These are phyloP conservation scores for Aselliscus stoliczkanus DNA, from an alignment of 2,797 vertebrate genomes.

Conservation along the genomic window DNA sequence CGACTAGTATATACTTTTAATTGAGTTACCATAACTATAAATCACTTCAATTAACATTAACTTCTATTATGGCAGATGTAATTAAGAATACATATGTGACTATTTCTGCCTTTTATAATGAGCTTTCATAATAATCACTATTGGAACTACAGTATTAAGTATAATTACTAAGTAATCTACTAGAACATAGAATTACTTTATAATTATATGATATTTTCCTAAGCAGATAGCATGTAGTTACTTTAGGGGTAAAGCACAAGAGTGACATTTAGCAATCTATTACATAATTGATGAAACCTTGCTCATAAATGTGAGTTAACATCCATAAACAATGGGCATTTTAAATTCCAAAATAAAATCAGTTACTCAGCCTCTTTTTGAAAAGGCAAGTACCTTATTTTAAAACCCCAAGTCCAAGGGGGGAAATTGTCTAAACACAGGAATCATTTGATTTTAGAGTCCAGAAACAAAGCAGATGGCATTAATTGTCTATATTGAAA, in stretches of 20 bases:
- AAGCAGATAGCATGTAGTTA: slow-evolving; percentile 59
- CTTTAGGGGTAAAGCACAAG: slow-evolving; percentile 49
- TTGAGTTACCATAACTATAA: slow-evolving; percentile 66
- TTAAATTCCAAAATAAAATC: slow-evolving; percentile 52
- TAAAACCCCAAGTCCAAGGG: neutral
- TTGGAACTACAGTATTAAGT: slow-evolving; percentile 69
- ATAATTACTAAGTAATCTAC: slow-evolving; percentile 73
- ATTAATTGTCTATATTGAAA: slow-evolving; percentile 18
- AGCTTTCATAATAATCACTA: slow-evolving; percentile 73
- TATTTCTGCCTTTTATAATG: slow-evolving; percentile 72
- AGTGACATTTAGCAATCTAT: slow-evolving; percentile 57
- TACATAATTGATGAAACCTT: slow-evolving; percentile 42
- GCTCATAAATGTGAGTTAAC: slow-evolving; percentile 18
- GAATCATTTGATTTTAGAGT: neutral
- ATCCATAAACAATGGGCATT: slow-evolving; percentile 14
- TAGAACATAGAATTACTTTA: slow-evolving; percentile 71
- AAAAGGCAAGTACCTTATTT: slow-evolving; percentile 23
- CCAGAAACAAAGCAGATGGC: neutral
- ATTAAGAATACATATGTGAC: slow-evolving; percentile 70
- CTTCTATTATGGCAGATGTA: slow-evolving; percentile 71
- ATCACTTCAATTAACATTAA: slow-evolving; percentile 72
- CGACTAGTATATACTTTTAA: slow-evolving; percentile 53
- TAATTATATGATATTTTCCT: slow-evolving; percentile 73
- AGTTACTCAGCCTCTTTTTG: neutral
- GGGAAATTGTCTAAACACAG: neutral